phyloP scores from a whole-genome alignment of 2,113 vertebrate species.

The Laticauda colubrina region DNA sequence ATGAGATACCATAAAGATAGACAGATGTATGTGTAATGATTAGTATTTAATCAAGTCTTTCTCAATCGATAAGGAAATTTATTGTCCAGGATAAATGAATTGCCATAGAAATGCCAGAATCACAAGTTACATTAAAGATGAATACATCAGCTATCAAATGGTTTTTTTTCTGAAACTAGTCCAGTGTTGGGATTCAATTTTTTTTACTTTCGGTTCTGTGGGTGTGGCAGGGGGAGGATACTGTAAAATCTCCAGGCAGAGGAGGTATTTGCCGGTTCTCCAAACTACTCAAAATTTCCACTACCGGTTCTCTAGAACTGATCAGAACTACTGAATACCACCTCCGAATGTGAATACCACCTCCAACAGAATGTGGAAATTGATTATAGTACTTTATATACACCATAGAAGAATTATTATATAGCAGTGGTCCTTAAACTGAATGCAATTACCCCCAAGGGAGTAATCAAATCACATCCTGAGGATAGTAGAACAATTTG shows the following conservation, averaged over 20 bases:
- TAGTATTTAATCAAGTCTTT: background rate
- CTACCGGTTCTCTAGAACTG: too few relatives aligned
- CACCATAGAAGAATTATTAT: background rate
- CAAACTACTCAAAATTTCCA: too few relatives aligned
- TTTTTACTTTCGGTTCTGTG: too few relatives aligned
- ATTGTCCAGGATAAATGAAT: background rate
- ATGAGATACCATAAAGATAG: background rate
- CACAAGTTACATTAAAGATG: background rate
- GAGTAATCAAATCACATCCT: background rate
- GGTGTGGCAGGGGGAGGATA: too few relatives aligned
- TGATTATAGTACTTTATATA: background rate
- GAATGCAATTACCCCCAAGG: background rate
- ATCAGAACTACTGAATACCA: too few relatives aligned
- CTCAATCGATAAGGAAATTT: background rate
- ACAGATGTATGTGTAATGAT: background rate
- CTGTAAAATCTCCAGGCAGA: too few relatives aligned
- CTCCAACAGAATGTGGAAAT: background rate
- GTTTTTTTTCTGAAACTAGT: background rate
- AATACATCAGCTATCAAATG: background rate
- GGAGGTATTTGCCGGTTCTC: too few relatives aligned
- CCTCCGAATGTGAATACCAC: too few relatives aligned
- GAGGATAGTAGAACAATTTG: background rate
- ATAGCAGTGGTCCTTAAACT: background rate
- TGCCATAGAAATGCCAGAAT: background rate
- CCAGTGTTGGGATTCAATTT: too few relatives aligned